These are phyloP conservation scores for Myotis vivesi DNA, from an alignment of 2,797 vertebrate species.

Conservation along the genomic window DNA sequence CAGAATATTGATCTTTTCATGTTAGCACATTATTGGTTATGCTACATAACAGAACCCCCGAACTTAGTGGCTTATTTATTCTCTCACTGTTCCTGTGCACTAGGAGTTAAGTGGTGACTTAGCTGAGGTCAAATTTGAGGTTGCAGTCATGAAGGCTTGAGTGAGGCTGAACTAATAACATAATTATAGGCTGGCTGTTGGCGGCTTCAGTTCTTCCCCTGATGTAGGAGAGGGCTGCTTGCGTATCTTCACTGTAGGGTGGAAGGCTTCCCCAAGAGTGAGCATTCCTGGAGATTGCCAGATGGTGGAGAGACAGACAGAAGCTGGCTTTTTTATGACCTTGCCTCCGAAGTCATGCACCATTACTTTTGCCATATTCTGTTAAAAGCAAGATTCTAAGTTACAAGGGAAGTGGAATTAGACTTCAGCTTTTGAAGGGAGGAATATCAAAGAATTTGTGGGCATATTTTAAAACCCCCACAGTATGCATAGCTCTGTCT, in stretches of 20 bases:
- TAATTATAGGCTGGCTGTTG: not conserved
- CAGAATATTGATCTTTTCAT: not conserved
- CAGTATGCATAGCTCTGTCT: not conserved
- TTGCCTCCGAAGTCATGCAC: not conserved
- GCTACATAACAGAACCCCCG: not conserved
- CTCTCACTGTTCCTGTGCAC: not conserved
- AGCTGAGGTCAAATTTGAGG: not conserved
- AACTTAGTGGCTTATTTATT: not conserved
- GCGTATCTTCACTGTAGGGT: not conserved
- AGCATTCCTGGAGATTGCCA: not conserved
- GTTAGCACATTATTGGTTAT: not conserved
- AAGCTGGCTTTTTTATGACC: not conserved
- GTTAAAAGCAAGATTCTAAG: not conserved
- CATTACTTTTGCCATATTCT: not conserved
- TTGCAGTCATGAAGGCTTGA: not conserved
- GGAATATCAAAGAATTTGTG: not conserved
- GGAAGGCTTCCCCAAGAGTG: not conserved
- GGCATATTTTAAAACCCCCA: not conserved
- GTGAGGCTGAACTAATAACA: too few relatives aligned
- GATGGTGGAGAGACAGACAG: not conserved
- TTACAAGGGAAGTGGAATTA: not conserved
- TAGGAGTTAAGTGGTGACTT: not conserved
- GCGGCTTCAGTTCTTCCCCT: not conserved
- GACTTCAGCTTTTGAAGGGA: not conserved
- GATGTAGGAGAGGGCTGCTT: not conserved